A percentile compares a stretch with the other conserved stretches of the same genome.
phyloP scores from a whole-genome alignment of 2,113 vertebrate genomes.

The Protobothrops flavoviridis region DNA sequence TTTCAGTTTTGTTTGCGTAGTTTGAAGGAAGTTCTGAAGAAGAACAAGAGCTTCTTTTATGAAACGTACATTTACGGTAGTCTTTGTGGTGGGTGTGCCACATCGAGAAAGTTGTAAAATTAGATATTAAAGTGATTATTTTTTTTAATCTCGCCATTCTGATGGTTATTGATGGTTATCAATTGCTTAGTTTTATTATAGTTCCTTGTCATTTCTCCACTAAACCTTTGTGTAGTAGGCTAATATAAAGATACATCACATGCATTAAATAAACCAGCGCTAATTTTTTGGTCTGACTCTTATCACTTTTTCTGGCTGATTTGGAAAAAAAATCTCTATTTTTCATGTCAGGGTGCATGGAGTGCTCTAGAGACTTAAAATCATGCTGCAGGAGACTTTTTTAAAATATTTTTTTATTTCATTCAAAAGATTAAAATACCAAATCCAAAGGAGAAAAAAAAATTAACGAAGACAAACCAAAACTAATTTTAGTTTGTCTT shows the following conservation, averaged over 20 bases:
- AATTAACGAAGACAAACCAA: background rate
- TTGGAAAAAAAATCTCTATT: background rate
- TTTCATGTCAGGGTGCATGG: background rate
- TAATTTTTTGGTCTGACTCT: background rate
- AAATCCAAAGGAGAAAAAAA: too few relatives aligned
- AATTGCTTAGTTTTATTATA: background rate
- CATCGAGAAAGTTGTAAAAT: background rate
- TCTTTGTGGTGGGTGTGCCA: background rate
- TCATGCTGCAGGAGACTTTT: too few relatives aligned
- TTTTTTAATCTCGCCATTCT: background rate
- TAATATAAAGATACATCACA: background rate
- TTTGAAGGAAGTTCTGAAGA: fast-evolving
- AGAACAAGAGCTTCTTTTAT: fast-evolving
- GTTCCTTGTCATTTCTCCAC: background rate
- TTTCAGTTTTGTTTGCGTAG: background rate
- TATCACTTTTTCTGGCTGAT: background rate
- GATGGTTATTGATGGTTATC: too few relatives aligned
- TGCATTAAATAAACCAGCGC: background rate
- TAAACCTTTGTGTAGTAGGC: background rate
- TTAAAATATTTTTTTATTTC: too few relatives aligned
- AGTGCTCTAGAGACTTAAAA: background rate
- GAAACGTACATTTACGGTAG: background rate
- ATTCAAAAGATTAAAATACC: too few relatives aligned
- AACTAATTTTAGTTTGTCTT: background rate
- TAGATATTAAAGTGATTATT: background rate